Evolutionary conservation across 2,113 vertebrate genomes (phyloP).

Genomic region (Sander vitreus): DNA sequence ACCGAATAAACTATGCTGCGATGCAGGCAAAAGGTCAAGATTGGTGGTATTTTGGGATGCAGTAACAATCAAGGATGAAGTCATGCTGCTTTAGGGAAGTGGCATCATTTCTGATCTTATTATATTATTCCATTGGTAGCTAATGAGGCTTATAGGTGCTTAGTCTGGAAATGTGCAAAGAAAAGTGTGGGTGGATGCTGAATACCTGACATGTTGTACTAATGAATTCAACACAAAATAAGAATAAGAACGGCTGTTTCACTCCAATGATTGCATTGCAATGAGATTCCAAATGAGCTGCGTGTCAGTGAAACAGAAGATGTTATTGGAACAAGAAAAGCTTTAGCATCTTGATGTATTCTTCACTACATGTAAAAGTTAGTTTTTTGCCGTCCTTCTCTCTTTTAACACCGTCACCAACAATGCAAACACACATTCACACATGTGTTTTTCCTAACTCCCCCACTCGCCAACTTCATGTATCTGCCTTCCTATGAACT

Average conservation of each 20-base stretch:
- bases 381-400: background rate
- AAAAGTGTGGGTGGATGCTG: slow-evolving; percentile 37
- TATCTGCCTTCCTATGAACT: background rate
- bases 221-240: slow-evolving; percentile 22
- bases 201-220: slow-evolving; percentile 26
- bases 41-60: slow-evolving; percentile 19
- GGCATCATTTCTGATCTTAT: slow-evolving; percentile 52
- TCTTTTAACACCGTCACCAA: slow-evolving; percentile 7
- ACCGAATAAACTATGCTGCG: background rate
- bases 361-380: background rate
- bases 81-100: slow-evolving; percentile 44
- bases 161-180: slow-evolving; percentile 27
- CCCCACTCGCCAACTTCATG: background rate
- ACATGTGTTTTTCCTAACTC: background rate
- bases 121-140: slow-evolving; percentile 37
- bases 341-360: background rate
- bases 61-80: slow-evolving; percentile 48
- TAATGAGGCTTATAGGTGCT: slow-evolving; percentile 63
- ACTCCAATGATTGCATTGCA: slow-evolving; percentile 19
- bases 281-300: slow-evolving; percentile 44
- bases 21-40: slow-evolving; percentile 12
- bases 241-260: slow-evolving; percentile 38
- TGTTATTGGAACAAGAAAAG: background rate
- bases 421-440: background rate
- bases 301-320: slow-evolving; percentile 11